Base-by-base conservation (phyloP, 2,113 vertebrate genomes). In the Cebidichthys violaceus region DNA sequence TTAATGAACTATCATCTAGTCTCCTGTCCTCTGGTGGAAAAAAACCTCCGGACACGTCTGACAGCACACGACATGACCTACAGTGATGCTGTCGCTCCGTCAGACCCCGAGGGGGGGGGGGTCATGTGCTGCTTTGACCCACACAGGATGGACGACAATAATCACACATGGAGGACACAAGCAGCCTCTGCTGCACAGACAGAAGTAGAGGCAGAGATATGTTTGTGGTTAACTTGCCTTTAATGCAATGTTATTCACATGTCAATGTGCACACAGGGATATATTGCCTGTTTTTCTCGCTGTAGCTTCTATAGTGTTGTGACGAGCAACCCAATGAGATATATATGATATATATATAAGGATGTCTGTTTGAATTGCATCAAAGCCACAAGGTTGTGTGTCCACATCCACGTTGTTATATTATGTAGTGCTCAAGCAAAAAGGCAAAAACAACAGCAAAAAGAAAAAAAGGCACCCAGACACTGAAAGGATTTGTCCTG, bases 61-160 rank as follows among this genome's bases (percentile, higher is more conserved):
- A 47, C 70, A 37, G 43, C 43, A 47, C 17, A n/a, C 50, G n/a
- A 52, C 50, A 52, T n/a, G 50, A 52, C 50, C 50, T 1, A 6
- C 50, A 52, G 20, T 52, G 15, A 52, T 9, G 66, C 50, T 70
- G 47, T 75, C 70, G 35, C 77, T 62, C 80, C 27, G 75, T 65
- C 72, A 33, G 33, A 17, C 70, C 45, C 29, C 0, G 18, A 59
- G 50, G 39, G 66, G 50, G 18, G 50, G 50, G 39, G 66, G 50
- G 50, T 41, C 61, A 14, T 47, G 77, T 27, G n/a, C n/a, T 70
- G 69, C 67, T n/a, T 41, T 60, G 39, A 41, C 41, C n/a, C 33
- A 62, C 55, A 22, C 55, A 78, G 70, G 78, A 75, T 59, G 29
- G 52, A 74, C 55, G 43, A 31, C 61, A 27, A 17, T 52, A 15